Conservation (phyloP, 1,140 invertebrate genomes). For the Drosophila pruinosa region DNA sequence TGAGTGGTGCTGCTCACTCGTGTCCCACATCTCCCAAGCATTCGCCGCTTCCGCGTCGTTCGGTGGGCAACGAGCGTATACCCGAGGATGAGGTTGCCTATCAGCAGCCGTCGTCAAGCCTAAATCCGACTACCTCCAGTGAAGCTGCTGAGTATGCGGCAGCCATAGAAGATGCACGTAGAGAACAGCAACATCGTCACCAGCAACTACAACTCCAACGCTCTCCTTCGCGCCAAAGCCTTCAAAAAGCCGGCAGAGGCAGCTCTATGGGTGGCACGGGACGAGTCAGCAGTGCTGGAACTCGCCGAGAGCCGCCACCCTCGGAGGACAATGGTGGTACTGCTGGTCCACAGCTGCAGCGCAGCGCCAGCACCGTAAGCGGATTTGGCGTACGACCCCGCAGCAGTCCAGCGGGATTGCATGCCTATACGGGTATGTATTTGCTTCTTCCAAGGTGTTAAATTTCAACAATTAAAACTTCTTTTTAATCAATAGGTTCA, state of each 20-base stretch:
- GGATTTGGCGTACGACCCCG: constrained; percentile 85
- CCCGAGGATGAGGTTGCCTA: constrained; percentile 70
- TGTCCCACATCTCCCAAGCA: constrained; percentile 81
- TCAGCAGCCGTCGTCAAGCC: constrained; percentile 22
- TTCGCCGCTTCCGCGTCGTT: constrained; percentile 61
- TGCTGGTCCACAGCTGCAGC: constrained; percentile 59
- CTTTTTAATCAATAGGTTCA: constrained; percentile 73
- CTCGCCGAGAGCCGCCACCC: constrained; percentile 33
- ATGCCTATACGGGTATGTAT: constrained; percentile 87
- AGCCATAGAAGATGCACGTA: constrained; percentile 64
- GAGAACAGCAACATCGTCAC: constrained; percentile 45
- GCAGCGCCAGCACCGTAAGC: constrained; percentile 85
- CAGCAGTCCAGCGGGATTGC: constrained; percentile 88
- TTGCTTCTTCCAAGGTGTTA: neutral
- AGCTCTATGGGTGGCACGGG: constrained; percentile 27
- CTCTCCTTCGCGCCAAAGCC: constrained; percentile 41
- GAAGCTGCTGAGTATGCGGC: constrained; percentile 69
- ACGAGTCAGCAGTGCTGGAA: constrained; percentile 65
- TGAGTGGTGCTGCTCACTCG: constrained; percentile 49
- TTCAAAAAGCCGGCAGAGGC: constrained; percentile 17
- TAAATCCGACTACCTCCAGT: constrained; percentile 54
- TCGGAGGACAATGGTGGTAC: constrained; percentile 9
- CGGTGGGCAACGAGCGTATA: constrained; percentile 70
- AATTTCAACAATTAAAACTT: too few species aligned
- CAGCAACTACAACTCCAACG: constrained; percentile 32